Evolutionary conservation across 2,797 vertebrate species (phyloP).

Genomic region (Loriculus beryllinus): DNA sequence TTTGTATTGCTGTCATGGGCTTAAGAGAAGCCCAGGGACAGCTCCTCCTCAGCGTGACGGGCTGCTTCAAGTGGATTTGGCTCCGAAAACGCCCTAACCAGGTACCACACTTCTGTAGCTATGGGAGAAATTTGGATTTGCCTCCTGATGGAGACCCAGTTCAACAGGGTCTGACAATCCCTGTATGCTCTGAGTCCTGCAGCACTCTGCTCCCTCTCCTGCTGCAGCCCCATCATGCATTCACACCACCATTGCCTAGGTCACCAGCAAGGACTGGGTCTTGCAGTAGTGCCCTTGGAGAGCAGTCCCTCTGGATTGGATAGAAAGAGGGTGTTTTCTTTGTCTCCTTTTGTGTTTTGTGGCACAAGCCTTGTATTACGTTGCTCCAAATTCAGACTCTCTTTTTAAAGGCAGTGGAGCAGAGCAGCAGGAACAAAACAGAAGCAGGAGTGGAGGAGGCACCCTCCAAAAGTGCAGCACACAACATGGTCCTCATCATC

Average conservation of each 20-base stretch:
- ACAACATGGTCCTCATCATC: background rate
- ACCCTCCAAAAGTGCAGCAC: background rate
- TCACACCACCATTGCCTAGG: background rate
- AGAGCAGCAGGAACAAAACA: background rate
- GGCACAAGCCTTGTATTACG: background rate
- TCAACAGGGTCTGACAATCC: background rate
- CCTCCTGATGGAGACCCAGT: background rate
- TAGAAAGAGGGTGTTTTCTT: background rate
- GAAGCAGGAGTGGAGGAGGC: background rate
- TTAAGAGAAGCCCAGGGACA: slow-evolving; percentile 20
- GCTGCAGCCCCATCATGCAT: accelerated
- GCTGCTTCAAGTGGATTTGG: background rate
- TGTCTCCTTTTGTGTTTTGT: background rate
- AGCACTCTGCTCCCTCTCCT: background rate
- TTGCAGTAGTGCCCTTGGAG: background rate
- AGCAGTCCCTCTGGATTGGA: background rate
- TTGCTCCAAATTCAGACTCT: background rate
- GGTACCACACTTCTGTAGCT: background rate
- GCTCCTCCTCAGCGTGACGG: background rate
- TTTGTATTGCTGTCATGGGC: slow-evolving; percentile 15
- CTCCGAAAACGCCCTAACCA: background rate
- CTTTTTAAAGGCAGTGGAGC: background rate
- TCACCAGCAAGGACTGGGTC: background rate
- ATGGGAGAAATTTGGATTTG: background rate
- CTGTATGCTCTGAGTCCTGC: background rate